Evolutionary conservation across 1,140 invertebrate genomes (phyloP), one percentile per base, ranked within the genome.

Genomic region (Chrysomallon squamiferum): DNA sequence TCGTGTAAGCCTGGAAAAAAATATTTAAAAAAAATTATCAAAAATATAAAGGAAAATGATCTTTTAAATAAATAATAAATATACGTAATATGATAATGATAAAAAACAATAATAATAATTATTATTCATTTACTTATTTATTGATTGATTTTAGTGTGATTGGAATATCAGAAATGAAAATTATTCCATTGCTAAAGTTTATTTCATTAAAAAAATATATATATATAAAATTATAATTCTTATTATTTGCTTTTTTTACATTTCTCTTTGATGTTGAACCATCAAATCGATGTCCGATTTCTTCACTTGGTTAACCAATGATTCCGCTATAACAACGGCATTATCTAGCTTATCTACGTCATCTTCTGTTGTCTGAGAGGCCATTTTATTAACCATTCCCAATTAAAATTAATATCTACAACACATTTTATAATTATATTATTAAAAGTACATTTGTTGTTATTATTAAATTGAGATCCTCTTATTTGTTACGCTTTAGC

Each of bases 1-100:
- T 66, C 95, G 88, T 74, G 95, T 93, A 27, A 98, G 84, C 94
- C 95, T 98, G 81, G 45, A 88, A 86, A 76, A 60, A 68, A 65
- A 74, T 7, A 38, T 7, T 7, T 15, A 38, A 15, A 38, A 38
- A 38, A 38, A 7, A 15, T 38, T 32, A 67, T 58, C 61, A 61
- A 66, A 59, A 25, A 6, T 22, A 38, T 47, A 38, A 64, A 41
- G 15, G n/a, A n/a, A n/a, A n/a, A n/a, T n/a, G n/a, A n/a, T n/a
- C n/a, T n/a, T n/a, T 57, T 11, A 3, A 56, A 22, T 27, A 11
- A 54, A 20, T 61, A 27, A 18, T 18, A 54, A 38, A 47, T 11
- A 22, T 57, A 32, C 22, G 30, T 43, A 11, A 15, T 13, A 20
- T 22, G 27, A 6, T 33, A n/a, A 22, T 35, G 27, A 27, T 43